phyloP scores from a whole-genome alignment of 2,797 vertebrate species.

The Alectoris magna region DNA sequence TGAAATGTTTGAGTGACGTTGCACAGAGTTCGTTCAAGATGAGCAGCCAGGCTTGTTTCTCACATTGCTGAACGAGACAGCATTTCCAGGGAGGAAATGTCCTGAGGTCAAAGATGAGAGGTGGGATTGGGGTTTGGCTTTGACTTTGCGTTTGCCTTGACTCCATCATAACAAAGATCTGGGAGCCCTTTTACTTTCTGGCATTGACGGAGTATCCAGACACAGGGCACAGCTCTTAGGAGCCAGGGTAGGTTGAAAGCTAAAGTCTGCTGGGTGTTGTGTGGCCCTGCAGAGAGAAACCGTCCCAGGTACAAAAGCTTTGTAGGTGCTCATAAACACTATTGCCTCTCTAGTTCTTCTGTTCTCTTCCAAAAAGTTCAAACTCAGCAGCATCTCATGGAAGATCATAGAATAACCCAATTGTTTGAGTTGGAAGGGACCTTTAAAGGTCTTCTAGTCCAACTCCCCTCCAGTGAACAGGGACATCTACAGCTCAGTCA shows the following conservation, averaged over 20 bases:
- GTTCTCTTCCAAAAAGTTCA: background rate
- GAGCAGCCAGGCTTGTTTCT: background rate
- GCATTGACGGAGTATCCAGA: accelerated
- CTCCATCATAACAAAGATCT: background rate
- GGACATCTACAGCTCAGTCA: too few species aligned
- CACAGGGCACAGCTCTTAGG: background rate
- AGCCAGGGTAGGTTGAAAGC: background rate
- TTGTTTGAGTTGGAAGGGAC: too few species aligned
- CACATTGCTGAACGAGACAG: background rate
- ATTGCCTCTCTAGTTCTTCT: background rate
- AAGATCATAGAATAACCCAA: too few species aligned
- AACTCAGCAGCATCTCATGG: background rate
- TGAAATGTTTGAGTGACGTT: background rate
- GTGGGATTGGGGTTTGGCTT: background rate
- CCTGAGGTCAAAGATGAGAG: background rate
- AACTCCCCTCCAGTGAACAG: too few species aligned
- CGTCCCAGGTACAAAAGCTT: background rate
- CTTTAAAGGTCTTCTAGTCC: too few species aligned
- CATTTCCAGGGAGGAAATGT: background rate
- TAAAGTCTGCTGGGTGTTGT: background rate
- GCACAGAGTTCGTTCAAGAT: background rate
- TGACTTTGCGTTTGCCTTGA: background rate
- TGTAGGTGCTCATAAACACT: background rate
- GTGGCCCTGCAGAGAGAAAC: background rate
- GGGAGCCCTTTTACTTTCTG: background rate